Evolutionary conservation across 2,113 vertebrate species (phyloP).

Genomic region (Brienomyrus longianalis): DNA sequence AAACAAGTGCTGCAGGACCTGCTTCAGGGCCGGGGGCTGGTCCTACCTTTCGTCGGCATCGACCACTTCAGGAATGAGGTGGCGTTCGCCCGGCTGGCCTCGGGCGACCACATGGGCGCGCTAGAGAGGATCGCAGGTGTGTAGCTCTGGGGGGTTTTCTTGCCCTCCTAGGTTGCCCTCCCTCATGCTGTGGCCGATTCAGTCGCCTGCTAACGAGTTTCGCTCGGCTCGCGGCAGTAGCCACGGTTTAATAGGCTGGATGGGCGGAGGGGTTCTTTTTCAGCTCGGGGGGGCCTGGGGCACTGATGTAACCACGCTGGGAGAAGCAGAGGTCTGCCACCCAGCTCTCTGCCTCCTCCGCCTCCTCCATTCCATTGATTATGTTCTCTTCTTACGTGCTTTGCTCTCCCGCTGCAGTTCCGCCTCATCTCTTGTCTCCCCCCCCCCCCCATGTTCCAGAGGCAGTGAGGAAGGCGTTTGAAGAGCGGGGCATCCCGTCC

Average conservation of each 20-base stretch:
- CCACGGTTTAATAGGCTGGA: not conserved
- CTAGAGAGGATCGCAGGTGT: slow-evolving; percentile 79
- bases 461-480: slow-evolving; percentile 68
- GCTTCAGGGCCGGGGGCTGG: slow-evolving; percentile 66
- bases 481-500: slow-evolving; percentile 70
- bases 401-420: slow-evolving; percentile 25
- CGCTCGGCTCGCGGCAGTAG: not conserved
- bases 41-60: slow-evolving; percentile 77
- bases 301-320: not conserved
- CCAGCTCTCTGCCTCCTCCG: not conserved
- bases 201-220: not conserved
- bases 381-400: slow-evolving; percentile 45
- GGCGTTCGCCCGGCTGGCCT: slow-evolving; percentile 74
- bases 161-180: no score
- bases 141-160: not conserved
- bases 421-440: slow-evolving; percentile 48
- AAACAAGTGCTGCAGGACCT: slow-evolving; percentile 65
- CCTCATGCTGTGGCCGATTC: not conserved
- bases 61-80: slow-evolving; percentile 81
- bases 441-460: slow-evolving; percentile 55
- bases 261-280: not conserved
- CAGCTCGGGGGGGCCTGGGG: not conserved
- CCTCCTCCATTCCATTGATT: slow-evolving; percentile 56
- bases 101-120: slow-evolving; percentile 57
- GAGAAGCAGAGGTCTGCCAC: not conserved